Evolutionary conservation across 2,797 vertebrate species (phyloP).

Genomic region (Mus caroli): DNA sequence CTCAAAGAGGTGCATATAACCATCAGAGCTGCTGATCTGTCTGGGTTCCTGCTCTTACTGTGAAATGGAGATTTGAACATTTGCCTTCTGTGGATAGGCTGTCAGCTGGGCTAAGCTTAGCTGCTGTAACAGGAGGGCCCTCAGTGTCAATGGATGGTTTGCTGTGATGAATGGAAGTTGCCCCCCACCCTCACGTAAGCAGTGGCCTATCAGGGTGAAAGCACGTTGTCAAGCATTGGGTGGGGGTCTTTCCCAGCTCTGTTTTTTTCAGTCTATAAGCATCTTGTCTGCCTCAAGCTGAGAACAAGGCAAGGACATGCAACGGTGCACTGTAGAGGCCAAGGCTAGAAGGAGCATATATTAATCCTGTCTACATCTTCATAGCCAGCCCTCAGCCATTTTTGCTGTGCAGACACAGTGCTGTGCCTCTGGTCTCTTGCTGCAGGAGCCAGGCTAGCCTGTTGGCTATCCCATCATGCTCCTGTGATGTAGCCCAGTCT

Average conservation of each 20-base stretch:
- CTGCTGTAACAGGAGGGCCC: neutral
- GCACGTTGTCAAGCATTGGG: neutral
- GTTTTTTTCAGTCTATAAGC: neutral
- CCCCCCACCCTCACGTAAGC: neutral
- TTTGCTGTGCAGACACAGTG: neutral
- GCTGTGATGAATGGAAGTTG: too few species aligned
- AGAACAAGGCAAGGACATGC: neutral
- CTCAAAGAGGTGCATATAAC: too few species aligned
- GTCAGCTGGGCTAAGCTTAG: neutral
- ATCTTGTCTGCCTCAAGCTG: neutral
- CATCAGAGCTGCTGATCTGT: neutral
- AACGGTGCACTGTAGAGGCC: rapidly evolving
- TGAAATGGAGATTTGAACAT: neutral
- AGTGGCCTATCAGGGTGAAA: too few species aligned
- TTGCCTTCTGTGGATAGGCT: neutral
- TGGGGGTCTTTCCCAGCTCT: neutral
- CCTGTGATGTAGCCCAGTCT: neutral
- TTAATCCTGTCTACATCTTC: neutral
- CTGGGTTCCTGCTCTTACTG: neutral
- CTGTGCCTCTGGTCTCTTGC: neutral
- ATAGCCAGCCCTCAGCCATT: neutral
- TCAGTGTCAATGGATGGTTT: neutral
- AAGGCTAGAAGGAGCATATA: neutral
- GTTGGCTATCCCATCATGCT: neutral
- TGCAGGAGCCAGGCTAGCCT: neutral